Evolutionary conservation across 1,140 invertebrate species (phyloP).

Genomic region (Meloidogyne hapla): DNA sequence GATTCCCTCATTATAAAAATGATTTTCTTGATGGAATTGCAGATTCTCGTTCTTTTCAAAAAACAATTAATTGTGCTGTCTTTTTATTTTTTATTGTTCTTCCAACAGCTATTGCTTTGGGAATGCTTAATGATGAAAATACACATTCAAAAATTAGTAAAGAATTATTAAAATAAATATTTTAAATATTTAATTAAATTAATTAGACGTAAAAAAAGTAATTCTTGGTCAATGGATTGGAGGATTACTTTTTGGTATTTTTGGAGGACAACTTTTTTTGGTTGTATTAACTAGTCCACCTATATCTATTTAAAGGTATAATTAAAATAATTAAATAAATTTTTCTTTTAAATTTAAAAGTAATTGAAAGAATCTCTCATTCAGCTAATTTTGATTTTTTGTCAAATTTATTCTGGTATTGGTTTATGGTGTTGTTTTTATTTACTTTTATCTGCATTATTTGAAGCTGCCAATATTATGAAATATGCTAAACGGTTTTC

Average conservation of each 20-base stretch:
- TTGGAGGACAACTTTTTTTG: constrained; percentile 67
- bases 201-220: constrained; percentile 65
- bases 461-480: constrained; percentile 65
- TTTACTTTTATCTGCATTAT: constrained; percentile 65
- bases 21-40: constrained; percentile 56
- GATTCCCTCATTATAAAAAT: constrained; percentile 39
- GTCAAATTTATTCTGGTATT: constrained; percentile 65
- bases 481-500: constrained; percentile 65
- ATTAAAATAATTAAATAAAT: constrained; percentile 25
- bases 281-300: constrained; percentile 66
- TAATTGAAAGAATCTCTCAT: constrained; percentile 65
- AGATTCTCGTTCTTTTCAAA: constrained; percentile 64
- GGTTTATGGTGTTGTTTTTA: constrained; percentile 66
- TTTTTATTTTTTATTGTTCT: constrained; percentile 67
- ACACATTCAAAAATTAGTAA: constrained; percentile 66
- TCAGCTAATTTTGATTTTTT: constrained; percentile 65
- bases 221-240: constrained; percentile 66
- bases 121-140: constrained; percentile 66
- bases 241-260: constrained; percentile 65
- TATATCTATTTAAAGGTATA: constrained; percentile 63
- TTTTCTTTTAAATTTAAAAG: constrained; percentile 46
- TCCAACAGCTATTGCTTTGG: constrained; percentile 66
- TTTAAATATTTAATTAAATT: constrained; percentile 4
- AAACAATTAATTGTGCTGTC: constrained; percentile 65
- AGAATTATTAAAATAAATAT: not conserved